phyloP scores from a whole-genome alignment of 2,797 vertebrate species.

The Borostomias antarcticus region DNA sequence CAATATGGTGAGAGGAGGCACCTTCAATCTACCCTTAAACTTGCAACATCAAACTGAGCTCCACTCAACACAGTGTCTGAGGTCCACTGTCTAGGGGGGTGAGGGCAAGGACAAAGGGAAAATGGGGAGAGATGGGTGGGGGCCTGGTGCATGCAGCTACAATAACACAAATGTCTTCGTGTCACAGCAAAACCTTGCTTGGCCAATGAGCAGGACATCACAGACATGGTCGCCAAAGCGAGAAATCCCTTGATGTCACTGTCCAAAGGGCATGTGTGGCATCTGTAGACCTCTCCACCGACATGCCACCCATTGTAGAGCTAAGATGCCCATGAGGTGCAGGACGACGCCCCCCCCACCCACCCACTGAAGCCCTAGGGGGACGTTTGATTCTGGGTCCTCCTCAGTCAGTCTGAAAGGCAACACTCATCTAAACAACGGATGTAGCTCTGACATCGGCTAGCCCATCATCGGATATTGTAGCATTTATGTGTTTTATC shows the following conservation, averaged over 20 bases:
- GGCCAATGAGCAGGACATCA: conserved; percentile 12
- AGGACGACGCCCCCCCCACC: conserved; percentile 21
- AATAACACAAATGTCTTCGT: neutral
- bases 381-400: conserved; percentile 60
- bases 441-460: conserved; percentile 61
- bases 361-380: conserved; percentile 54
- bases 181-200: neutral
- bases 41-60: too few species aligned
- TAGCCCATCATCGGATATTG: conserved; percentile 50
- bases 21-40: too few species aligned
- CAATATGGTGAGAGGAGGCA: too few species aligned
- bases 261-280: conserved; percentile 1
- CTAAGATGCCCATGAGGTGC: conserved; percentile 35
- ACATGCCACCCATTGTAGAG: conserved; percentile 43
- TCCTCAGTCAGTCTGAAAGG: conserved; percentile 47
- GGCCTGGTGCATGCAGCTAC: neutral
- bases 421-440: conserved; percentile 45
- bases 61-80: too few species aligned
- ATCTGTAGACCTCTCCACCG: conserved; percentile 21
- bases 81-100: too few species aligned
- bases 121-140: too few species aligned
- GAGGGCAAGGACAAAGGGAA: too few species aligned
- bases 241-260: neutral
- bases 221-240: conserved; percentile 10
- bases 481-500: conserved; percentile 69